Base-by-base conservation (phyloP, 64 coral and sea anemone genomes). In the Pocillopora verrucosa region DNA sequence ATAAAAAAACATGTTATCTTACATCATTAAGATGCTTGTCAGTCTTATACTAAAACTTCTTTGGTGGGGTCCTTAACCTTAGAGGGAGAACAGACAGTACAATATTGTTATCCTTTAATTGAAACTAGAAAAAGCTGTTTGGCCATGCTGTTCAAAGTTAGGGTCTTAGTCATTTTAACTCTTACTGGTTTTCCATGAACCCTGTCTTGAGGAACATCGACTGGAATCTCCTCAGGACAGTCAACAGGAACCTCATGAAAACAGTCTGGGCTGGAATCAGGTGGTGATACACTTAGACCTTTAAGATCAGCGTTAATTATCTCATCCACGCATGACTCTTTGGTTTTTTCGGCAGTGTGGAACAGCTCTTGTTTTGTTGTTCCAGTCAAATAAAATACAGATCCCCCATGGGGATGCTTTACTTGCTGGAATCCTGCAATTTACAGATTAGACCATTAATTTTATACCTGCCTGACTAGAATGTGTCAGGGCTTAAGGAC, bases 261-360 rank as follows among this genome's bases (percentile, higher is more conserved):
- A 57, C 77, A 59, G 19, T 96, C 91, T 20, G 91, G 83, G 24
- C 87, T 88, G 25, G 79, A 86, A 22, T 82, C 84, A 12, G 91
- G 84, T 0, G 78, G 92, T 20, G 88, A 93, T 78, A 93, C 35
- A 62, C 84, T 93, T 34, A 91, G 56, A 36, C 59, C 80, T 73
- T 96, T 88, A 59, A 92, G 77, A 73, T 77, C 77, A 14, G 76
- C 35, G 73, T 96, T 88, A 63, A n/a, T 89, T 34, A 96, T 51
- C 24, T 96, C 95, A 88, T 96, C 95, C 87, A 96, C 95, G 75
- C 61, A 77, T 1, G 95, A 96, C 34, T 96, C 95, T 88, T 91
- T 96, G 0, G 88, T 96, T 74, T 93, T 93, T 26, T 96, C 91
- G 57, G 95, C 95, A 0, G 91, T 92, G 74, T 88, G 91, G 22